Evolutionary conservation across 1,140 invertebrate species (phyloP), one percentile per base, ranked within the genome.

Genomic region (Euwallacea fornicatus): DNA sequence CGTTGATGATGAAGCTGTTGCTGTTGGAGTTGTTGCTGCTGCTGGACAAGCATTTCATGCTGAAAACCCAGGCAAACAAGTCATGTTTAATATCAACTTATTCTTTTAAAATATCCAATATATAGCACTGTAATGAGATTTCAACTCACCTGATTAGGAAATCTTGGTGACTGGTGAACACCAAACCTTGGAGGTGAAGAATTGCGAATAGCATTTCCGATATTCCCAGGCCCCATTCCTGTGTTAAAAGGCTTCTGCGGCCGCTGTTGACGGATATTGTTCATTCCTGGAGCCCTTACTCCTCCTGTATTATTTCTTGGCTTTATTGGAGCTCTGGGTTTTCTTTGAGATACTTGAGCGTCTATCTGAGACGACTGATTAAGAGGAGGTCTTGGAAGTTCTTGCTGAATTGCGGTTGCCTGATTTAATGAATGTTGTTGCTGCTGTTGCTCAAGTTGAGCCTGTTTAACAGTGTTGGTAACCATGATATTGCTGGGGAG

Each of bases 401-500:
- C 46, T 11, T 50, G 9, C 9, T 50, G 9, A 3, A 10, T 50
- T 50, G 13, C 3, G 9, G 46, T 10, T 11, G 46, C 2, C 3
- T 56, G 11, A 50, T n/a, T 41, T n/a, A 43, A 4, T 16, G 11
- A 7, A 6, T 61, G 59, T 7, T 61, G 59, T 43, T 42, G 42
- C 59, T 8, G 11, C 16, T 56, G 54, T 4, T 16, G n/a, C 9
- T 50, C 13, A 50, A 13, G 1, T 13, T 13, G 46, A 50, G 13
- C 6, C 8, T 56, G 54, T 9, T 21, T 56, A 13, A 16, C 54
- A 6, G 46, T 10, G 9, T 10, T 11, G 9, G 66, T 50, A 9
- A 62, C 66, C 61, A 44, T 55, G 13, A 64, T 21, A 15, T 63
- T 69, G 46, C 46, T 56, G 0, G 68, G 60, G 2, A 69, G 50